Percentiles rank a stretch among this genome's conserved stretches.
phyloP scores from a whole-genome alignment of 1,140 invertebrate species.

The Periplaneta americana region DNA sequence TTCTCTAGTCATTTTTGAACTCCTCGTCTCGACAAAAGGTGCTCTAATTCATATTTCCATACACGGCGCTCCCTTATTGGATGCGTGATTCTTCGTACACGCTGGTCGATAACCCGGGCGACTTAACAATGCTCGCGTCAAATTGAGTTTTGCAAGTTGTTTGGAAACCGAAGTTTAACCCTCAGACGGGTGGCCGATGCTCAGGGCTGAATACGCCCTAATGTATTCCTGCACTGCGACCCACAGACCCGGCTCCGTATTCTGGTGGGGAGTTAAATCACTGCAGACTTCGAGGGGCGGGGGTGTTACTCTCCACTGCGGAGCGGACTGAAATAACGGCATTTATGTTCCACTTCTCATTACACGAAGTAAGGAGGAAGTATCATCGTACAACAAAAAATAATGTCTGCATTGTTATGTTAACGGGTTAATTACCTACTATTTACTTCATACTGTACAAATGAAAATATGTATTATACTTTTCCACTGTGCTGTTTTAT shows the following conservation, averaged over 20 bases:
- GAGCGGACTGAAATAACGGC: too few relatives aligned
- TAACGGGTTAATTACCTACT: too few relatives aligned
- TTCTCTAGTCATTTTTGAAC: background rate
- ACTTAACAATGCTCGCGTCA: background rate
- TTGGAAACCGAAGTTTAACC: background rate
- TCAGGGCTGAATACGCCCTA: background rate
- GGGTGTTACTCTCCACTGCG: background rate
- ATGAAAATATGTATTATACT: too few relatives aligned
- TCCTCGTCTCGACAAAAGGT: background rate
- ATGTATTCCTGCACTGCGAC: background rate
- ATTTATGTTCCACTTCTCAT: too few relatives aligned
- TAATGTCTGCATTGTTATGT: too few relatives aligned
- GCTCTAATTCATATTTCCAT: background rate
- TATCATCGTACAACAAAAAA: too few relatives aligned
- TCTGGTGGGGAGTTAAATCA: too few relatives aligned
- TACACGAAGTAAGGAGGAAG: too few relatives aligned
- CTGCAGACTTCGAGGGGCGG: too few relatives aligned
- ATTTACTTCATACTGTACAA: too few relatives aligned
- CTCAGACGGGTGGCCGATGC: background rate
- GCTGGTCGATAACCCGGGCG: background rate
- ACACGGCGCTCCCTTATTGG: background rate
- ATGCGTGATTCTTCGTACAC: background rate
- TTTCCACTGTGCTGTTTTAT: too few relatives aligned
- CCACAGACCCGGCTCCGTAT: too few relatives aligned
- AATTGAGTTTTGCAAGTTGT: background rate